Percentiles rank a stretch among this genome's conserved stretches.
These are phyloP conservation scores for Sakesphorus luctuosus DNA, from an alignment of 2,113 vertebrate species.

Conservation along the genomic window DNA sequence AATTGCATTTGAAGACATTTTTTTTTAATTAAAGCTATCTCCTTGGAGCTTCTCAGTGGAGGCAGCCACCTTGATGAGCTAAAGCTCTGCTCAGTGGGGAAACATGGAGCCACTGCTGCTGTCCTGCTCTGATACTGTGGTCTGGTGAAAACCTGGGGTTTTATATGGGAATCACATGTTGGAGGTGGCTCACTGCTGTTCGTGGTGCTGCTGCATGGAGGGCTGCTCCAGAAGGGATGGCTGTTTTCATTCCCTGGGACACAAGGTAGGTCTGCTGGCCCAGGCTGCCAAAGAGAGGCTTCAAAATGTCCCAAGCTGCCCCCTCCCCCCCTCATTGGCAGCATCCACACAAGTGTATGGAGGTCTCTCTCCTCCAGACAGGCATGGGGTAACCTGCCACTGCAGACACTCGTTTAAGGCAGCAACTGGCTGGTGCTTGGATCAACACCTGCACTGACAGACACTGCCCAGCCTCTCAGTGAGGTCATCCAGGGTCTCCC, in stretches of 20 bases:
- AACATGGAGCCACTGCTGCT: neutral
- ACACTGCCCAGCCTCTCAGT: neutral
- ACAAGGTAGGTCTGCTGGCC: rapidly evolving
- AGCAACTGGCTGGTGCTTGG: neutral
- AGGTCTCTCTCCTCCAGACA: neutral
- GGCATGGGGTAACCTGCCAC: neutral
- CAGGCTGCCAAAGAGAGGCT: neutral
- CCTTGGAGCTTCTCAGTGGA: neutral
- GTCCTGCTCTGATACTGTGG: neutral
- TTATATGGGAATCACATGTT: neutral
- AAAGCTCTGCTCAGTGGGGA: neutral
- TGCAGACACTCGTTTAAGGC: neutral
- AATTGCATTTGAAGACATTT: conserved; percentile 41
- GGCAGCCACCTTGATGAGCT: neutral
- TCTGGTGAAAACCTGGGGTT: neutral
- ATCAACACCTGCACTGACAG: neutral
- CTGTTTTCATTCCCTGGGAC: neutral
- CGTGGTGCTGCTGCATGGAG: neutral
- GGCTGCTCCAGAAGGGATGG: neutral
- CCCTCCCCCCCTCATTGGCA: neutral
- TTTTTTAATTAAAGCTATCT: conserved; percentile 48
- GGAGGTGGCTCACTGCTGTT: rapidly evolving
- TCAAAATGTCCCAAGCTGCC: neutral
- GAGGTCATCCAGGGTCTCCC: neutral
- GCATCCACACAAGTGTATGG: neutral